A percentile compares a stretch with the other conserved stretches of the same genome.
Conservation (phyloP, 2,113 vertebrate species). For the Ictidomys tridecemlineatus region DNA sequence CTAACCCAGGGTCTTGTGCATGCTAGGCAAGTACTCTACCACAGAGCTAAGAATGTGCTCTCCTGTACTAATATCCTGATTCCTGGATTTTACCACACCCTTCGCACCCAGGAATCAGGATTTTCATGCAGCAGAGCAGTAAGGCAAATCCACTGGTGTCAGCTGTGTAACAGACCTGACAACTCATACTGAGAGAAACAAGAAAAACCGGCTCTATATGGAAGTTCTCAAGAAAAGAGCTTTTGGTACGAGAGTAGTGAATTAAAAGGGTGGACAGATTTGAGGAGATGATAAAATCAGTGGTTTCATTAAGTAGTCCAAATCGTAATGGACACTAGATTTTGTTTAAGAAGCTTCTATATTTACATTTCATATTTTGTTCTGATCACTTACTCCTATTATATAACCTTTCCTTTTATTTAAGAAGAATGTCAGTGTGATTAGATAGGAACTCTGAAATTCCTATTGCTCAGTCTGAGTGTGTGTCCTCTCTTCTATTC, state of each 20-base stretch:
- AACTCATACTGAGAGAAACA: too few species aligned
- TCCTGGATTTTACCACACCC: too few species aligned
- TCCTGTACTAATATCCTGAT: too few species aligned
- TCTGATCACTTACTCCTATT: neutral
- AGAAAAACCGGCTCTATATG: too few species aligned
- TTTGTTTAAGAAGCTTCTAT: neutral
- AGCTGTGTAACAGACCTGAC: too few species aligned
- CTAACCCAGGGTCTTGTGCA: too few species aligned
- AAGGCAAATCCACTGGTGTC: too few species aligned
- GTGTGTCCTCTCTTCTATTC: neutral
- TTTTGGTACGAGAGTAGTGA: neutral
- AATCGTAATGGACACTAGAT: neutral
- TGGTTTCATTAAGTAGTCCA: neutral
- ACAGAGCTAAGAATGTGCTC: too few species aligned
- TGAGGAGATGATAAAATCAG: neutral
- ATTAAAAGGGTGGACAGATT: neutral
- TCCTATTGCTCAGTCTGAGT: neutral
- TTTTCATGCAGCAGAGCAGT: too few species aligned
- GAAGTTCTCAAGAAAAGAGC: neutral
- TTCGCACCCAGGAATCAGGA: too few species aligned
- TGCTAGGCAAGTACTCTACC: too few species aligned
- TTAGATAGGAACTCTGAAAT: neutral
- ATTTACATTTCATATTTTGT: neutral
- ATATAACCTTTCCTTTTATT: neutral
- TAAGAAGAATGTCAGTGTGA: neutral